A percentile compares a stretch with the other conserved stretches of the same genome.
Conservation (phyloP, 2,113 vertebrate species). For the Ammospiza caudacuta region DNA sequence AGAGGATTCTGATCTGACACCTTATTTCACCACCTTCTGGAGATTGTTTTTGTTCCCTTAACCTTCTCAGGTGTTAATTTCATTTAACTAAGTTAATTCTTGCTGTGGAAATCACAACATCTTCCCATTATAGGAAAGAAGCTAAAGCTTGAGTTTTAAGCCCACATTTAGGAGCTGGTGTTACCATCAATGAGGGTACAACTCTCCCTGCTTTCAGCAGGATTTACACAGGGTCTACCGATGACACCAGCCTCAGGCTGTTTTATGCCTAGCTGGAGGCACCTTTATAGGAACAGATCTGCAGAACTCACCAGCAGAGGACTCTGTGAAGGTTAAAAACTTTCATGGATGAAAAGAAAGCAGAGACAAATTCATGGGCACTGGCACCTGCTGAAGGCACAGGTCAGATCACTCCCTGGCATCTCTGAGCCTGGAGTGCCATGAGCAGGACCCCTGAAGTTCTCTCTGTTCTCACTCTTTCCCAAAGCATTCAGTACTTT, state of each 20-base stretch:
- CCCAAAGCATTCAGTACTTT: neutral
- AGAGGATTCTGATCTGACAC: neutral
- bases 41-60: neutral
- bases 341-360: neutral
- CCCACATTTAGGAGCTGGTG: neutral
- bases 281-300: neutral
- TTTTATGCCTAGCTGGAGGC: neutral
- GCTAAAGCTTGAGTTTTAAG: neutral
- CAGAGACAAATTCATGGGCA: neutral
- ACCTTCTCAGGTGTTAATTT: neutral
- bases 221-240: neutral
- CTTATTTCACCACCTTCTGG: neutral
- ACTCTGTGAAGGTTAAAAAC: neutral
- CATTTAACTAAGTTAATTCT: neutral
- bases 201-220: too few relatives aligned
- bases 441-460: rapidly evolving
- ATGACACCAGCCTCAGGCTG: neutral
- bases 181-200: too few relatives aligned
- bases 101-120: neutral
- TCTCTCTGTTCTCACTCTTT: neutral
- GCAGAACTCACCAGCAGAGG: neutral
- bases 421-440: neutral
- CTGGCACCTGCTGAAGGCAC: neutral
- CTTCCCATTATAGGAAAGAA: neutral
- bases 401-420: neutral